phyloP scores from a whole-genome alignment of 2,888 invertebrate species.

The Eupithecia tripunctaria region DNA sequence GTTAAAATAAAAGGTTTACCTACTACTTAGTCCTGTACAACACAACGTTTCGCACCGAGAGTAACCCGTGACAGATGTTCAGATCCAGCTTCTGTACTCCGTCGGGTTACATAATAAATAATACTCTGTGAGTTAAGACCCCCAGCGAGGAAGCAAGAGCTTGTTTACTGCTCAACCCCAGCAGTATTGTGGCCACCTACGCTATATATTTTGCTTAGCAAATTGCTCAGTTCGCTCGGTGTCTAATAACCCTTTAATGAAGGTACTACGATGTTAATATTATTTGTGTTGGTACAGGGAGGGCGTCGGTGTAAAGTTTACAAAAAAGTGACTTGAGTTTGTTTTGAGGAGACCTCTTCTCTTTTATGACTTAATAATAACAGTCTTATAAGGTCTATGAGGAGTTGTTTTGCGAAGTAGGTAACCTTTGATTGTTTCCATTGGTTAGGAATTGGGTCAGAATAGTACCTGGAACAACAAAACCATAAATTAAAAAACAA shows the following conservation, averaged over 20 bases:
- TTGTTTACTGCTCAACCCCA: conserved; percentile 75
- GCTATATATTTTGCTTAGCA: conserved; percentile 82
- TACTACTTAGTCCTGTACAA: conserved; percentile 8
- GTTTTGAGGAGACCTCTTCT: background rate
- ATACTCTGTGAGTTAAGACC: conserved; percentile 81
- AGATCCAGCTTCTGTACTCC: conserved; percentile 66
- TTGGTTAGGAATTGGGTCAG: conserved; percentile 4
- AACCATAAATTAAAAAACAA: conserved; percentile 33
- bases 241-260: conserved; percentile 83
- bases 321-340: conserved; percentile 22
- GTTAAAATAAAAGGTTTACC: background rate
- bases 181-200: conserved; percentile 79
- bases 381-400: background rate
- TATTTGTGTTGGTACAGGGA: conserved; percentile 45
- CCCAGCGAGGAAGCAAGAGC: conserved; percentile 77
- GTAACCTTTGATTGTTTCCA: background rate
- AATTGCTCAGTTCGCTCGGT: conserved; percentile 79
- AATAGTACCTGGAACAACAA: conserved; percentile 54
- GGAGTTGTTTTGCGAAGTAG: background rate
- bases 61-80: conserved; percentile 61
- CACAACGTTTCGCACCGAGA: conserved; percentile 39
- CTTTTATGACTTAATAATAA: conserved; percentile 11
- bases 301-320: conserved; percentile 32
- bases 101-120: conserved; percentile 78
- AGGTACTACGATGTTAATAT: conserved; percentile 58